A percentile compares a stretch with the other conserved stretches of the same genome.
Conservation (phyloP, 2,888 invertebrate genomes). For the Hypsopygia costalis region DNA sequence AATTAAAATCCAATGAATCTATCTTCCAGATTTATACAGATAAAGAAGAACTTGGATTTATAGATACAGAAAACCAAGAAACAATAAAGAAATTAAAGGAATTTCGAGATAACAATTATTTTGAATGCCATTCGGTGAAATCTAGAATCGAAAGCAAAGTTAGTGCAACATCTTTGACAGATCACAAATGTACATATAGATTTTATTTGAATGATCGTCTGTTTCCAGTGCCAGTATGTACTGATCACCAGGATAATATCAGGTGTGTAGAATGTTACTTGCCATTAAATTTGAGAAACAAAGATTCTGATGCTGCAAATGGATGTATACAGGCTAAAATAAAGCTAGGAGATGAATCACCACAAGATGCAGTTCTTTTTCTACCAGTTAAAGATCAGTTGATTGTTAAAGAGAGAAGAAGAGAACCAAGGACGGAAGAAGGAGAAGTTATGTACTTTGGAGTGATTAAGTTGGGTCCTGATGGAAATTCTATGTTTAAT, state of each 20-base stretch:
- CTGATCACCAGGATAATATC: conserved; percentile 62
- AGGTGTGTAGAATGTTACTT: conserved; percentile 74
- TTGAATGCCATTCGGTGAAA: conserved; percentile 81
- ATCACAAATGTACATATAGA: conserved; percentile 76
- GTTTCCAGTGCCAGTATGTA: conserved; percentile 73
- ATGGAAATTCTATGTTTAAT: conserved; percentile 54
- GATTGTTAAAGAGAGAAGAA: conserved; percentile 55
- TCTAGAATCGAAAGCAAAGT: conserved; percentile 42
- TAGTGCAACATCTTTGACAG: conserved; percentile 35
- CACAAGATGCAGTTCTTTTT: conserved; percentile 53
- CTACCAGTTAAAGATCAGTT: conserved; percentile 58
- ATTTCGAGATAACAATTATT: conserved; percentile 80
- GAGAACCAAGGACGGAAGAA: conserved; percentile 28
- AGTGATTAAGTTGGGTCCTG: conserved; percentile 47
- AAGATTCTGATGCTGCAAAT: conserved; percentile 32
- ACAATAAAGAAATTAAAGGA: conserved; percentile 50
- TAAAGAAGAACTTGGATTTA: conserved; percentile 35
- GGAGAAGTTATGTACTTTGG: conserved; percentile 59
- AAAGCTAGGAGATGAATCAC: conserved; percentile 36
- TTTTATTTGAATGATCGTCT: conserved; percentile 79
- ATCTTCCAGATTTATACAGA: conserved; percentile 28
- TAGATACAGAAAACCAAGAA: conserved; percentile 34
- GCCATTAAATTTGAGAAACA: conserved; percentile 40
- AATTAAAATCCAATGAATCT: conserved; percentile 15
- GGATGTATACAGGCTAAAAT: conserved; percentile 71